Percentiles rank a stretch among this genome's conserved stretches.
Conservation (phyloP, 2,113 vertebrate genomes). For the Eurystomus gularis region DNA sequence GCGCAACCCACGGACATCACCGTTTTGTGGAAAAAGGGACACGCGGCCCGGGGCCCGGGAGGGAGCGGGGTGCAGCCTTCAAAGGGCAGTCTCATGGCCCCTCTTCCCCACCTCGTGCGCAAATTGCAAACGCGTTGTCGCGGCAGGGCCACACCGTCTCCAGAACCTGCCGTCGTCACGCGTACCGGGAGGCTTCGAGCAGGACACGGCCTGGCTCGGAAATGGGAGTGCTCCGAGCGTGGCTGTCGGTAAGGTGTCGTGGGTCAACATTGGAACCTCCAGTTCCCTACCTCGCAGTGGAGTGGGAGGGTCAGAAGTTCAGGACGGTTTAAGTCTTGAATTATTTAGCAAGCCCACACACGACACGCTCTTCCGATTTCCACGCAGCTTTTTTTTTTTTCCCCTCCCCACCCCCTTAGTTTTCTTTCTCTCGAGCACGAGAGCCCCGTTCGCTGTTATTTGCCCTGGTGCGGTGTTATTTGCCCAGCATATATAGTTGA, state of each 20-base stretch:
- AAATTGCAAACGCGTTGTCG: neutral
- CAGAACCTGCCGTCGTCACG: neutral
- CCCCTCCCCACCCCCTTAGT: neutral
- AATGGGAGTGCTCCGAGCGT: neutral
- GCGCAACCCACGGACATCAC: neutral
- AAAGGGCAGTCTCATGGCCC: neutral
- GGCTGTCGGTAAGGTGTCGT: neutral
- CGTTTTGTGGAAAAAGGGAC: neutral
- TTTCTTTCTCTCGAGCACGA: neutral
- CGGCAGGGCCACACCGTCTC: neutral
- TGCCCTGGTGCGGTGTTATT: conserved; percentile 31
- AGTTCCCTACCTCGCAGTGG: neutral
- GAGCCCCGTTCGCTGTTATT: neutral
- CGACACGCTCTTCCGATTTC: neutral
- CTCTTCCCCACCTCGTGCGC: neutral
- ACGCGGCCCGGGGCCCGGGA: neutral
- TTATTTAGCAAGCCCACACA: conserved; percentile 47
- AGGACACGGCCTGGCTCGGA: neutral
- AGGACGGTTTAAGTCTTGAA: conserved; percentile 46
- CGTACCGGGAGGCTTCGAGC: conserved; percentile 26
- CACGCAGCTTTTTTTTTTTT: neutral
- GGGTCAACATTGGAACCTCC: neutral
- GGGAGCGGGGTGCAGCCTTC: neutral
- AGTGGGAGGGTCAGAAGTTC: conserved; percentile 58
- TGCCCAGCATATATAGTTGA: conserved; percentile 37